These are phyloP conservation scores for Pterobdella sp. DNA, from an alignment of 2,888 invertebrate species.

Conservation along the genomic window DNA sequence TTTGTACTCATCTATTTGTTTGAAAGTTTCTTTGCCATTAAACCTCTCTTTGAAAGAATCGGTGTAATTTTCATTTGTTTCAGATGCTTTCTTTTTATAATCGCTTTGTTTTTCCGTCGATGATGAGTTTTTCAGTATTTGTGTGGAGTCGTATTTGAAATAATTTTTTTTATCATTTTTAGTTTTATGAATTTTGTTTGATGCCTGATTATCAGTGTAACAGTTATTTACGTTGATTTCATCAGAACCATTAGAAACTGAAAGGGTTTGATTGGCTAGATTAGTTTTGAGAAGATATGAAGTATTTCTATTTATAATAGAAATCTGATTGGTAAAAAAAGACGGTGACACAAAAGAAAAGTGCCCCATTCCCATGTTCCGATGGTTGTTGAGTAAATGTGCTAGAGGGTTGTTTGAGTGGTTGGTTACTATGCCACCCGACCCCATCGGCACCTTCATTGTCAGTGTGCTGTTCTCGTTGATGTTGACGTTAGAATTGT, in stretches of 20 bases:
- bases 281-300: neutral
- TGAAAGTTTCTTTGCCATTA: neutral
- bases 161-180: no score
- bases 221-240: neutral
- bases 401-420: neutral
- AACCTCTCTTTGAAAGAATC: neutral
- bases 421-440: neutral
- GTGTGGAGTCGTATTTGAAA: neutral
- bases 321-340: slow-evolving; percentile 22
- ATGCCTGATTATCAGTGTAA: neutral
- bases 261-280: neutral
- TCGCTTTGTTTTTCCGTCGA: neutral
- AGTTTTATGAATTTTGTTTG: neutral
- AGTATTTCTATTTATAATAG: slow-evolving; percentile 17
- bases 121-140: neutral
- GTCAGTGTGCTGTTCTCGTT: slow-evolving; percentile 11
- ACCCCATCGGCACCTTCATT: slow-evolving; percentile 1
- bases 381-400: neutral
- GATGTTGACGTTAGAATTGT: neutral
- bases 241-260: neutral
- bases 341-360: slow-evolving; percentile 9
- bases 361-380: neutral
- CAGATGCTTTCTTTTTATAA: neutral
- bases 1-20: neutral
- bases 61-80: neutral